Evolutionary conservation across 2,797 vertebrate species (phyloP), one percentile per base, ranked within the genome.

Genomic region (Brachymystax lenok): DNA sequence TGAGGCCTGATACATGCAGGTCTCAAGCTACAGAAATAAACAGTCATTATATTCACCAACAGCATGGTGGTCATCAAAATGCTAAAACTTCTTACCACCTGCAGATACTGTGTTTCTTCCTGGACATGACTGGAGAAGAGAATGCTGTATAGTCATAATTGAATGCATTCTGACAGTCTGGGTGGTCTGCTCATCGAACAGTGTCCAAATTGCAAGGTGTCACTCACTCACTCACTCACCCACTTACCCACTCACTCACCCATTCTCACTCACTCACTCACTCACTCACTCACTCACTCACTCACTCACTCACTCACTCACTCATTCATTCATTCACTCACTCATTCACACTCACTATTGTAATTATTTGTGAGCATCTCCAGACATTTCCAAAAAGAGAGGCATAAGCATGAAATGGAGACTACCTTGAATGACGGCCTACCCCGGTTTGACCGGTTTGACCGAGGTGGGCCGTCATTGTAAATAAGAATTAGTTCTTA

Each of bases 11-110:
- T 81, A 88, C 91, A 92, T 89, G 76, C 90, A 91, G 91, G 90
- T 88, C 86, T 88, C 88, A 85, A 83, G 84, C 90, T 81, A 69
- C 85, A 81, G 80, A 90, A 91, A 90, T 91, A 89, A 93, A 78
- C 84, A 83, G 77, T 86, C 80, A 87, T 80, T 90, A 89, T 86
- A 83, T 85, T 88, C 77, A 66, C 76, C 89, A 90, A 89, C 90
- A 92, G 89, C 86, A 87, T 78, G 87, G 84, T 86, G 85, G 87
- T 90, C 85, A 90, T 89, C 89, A 89, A 85, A 82, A 82, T 79
- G 88, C 89, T 87, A 86, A 85, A 90, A 89, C 77, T 69, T 73
- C 50, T 80, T 61, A 80, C 78, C 80, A 87, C 77, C 4, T 67
- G 64, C 51, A 67, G 64, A 28, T 67, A 16, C 28, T 33, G 66